Conservation (phyloP, 2,888 invertebrate genomes). For the Mechanitis messenoides region DNA sequence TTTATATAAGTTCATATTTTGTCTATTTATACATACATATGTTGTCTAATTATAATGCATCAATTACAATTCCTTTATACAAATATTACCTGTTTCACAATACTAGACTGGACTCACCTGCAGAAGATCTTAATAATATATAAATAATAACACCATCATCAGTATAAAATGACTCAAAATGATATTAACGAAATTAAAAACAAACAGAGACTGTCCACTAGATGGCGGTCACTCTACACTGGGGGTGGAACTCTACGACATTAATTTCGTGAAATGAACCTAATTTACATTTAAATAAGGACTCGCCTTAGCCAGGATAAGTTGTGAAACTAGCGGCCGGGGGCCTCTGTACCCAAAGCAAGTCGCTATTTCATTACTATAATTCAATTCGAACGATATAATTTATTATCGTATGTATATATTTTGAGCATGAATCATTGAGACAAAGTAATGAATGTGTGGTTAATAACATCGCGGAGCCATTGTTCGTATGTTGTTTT, state of each 20-base stretch:
- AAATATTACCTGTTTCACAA: too few relatives aligned
- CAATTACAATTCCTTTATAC: too few relatives aligned
- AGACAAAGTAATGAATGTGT: slow-evolving; percentile 24
- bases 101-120: too few relatives aligned
- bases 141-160: too few relatives aligned
- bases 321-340: slow-evolving; percentile 75
- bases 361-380: slow-evolving; percentile 72
- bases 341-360: slow-evolving; percentile 70
- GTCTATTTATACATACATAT: too few relatives aligned
- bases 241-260: slow-evolving; percentile 81
- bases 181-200: slow-evolving; percentile 4
- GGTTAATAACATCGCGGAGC: slow-evolving; percentile 12
- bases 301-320: slow-evolving; percentile 76
- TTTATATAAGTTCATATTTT: too few relatives aligned
- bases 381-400: slow-evolving; percentile 70
- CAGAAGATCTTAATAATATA: too few relatives aligned
- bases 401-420: slow-evolving; percentile 32
- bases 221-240: slow-evolving; percentile 51
- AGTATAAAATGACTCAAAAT: slow-evolving; percentile 9
- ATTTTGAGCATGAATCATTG: slow-evolving; percentile 25
- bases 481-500: slow-evolving; percentile 2
- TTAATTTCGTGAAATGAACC: slow-evolving; percentile 93
- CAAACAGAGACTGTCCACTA: slow-evolving; percentile 17
- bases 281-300: slow-evolving; percentile 94
- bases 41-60: too few relatives aligned